A percentile compares a stretch with the other conserved stretches of the same genome.
Evolutionary conservation across 2,113 vertebrate species (phyloP).

Genomic region (Oxyura jamaicensis): DNA sequence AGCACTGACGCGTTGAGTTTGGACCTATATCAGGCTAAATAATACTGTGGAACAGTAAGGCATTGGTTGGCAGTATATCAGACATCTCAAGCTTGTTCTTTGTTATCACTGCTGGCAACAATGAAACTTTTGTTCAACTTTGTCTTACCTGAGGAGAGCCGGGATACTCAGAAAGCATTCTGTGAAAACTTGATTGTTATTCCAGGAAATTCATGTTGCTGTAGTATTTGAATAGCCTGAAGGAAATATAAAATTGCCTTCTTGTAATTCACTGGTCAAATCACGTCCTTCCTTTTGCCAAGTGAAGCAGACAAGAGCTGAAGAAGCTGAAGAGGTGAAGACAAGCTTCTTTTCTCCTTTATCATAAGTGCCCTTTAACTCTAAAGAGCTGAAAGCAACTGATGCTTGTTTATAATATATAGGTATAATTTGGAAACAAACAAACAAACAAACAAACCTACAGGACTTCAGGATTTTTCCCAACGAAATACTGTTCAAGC

Average conservation of each 20-base stretch:
- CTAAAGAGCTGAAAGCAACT: background rate
- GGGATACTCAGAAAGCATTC: background rate
- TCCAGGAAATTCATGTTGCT: background rate
- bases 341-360: background rate
- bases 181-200: background rate
- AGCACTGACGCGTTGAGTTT: accelerated
- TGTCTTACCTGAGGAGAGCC: background rate
- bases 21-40: background rate
- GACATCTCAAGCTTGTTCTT: background rate
- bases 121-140: background rate
- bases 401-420: background rate
- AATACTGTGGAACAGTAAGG: too few relatives aligned
- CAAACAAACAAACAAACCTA: background rate
- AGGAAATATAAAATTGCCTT: background rate
- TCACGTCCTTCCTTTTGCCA: background rate
- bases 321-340: background rate
- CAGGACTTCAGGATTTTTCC: background rate
- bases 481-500: background rate
- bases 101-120: accelerated
- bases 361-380: background rate
- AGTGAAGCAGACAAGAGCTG: background rate
- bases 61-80: background rate
- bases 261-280: background rate
- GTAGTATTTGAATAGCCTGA: background rate
- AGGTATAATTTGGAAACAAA: background rate